phyloP scores from a whole-genome alignment of 1,140 invertebrate genomes.

The Lepidostoma basale region DNA sequence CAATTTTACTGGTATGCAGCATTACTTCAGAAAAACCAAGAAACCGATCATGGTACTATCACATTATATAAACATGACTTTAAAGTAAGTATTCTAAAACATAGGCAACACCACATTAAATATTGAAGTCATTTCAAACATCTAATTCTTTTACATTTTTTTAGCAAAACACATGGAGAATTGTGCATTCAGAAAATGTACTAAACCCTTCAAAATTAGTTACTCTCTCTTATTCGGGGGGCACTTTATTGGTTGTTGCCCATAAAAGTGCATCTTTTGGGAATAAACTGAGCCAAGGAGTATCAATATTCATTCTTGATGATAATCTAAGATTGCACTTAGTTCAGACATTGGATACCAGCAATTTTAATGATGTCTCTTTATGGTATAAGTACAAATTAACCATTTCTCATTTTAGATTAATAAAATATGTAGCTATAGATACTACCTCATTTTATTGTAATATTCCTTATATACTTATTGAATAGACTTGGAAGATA shows the following conservation, averaged over 20 bases:
- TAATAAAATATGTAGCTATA: too few relatives aligned
- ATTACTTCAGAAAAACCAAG: slow-evolving; percentile 17
- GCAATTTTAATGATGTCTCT: slow-evolving; percentile 45
- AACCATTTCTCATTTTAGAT: too few relatives aligned
- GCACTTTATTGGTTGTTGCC: slow-evolving; percentile 47
- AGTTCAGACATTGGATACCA: slow-evolving; percentile 48
- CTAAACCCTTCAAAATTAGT: slow-evolving; percentile 28
- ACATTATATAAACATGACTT: slow-evolving; percentile 26
- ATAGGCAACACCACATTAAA: not conserved
- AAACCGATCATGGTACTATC: slow-evolving; percentile 23
- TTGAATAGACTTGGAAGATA: not conserved
- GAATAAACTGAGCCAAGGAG: slow-evolving; percentile 31
- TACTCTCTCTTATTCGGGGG: slow-evolving; percentile 2
- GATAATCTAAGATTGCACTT: slow-evolving; percentile 45
- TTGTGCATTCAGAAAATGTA: slow-evolving; percentile 16
- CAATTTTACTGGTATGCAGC: slow-evolving; percentile 28
- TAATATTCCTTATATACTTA: too few relatives aligned
- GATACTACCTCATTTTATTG: not conserved
- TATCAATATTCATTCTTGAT: slow-evolving; percentile 46
- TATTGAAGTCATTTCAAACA: not conserved
- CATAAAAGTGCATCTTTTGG: slow-evolving; percentile 33
- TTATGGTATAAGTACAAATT: slow-evolving; percentile 49
- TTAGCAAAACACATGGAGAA: slow-evolving; percentile 34
- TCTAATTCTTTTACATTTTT: slow-evolving; percentile 11
- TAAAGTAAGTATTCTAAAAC: slow-evolving; percentile 2